These are phyloP conservation scores for Calidris pygmaea DNA, from an alignment of 2,113 vertebrate genomes.

Conservation along the genomic window DNA sequence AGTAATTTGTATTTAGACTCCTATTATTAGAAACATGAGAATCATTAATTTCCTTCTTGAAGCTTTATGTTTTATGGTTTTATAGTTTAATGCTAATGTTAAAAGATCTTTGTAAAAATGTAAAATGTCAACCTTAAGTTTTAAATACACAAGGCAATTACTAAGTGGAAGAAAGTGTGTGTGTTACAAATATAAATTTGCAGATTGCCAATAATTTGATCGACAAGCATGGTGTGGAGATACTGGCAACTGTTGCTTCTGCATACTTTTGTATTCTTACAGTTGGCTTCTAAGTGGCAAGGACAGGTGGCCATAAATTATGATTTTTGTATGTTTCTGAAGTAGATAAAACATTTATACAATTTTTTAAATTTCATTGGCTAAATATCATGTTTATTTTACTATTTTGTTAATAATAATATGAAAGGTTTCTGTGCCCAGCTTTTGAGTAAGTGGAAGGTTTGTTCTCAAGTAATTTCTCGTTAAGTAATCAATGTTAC, in stretches of 20 bases:
- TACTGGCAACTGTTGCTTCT: constrained; percentile 57
- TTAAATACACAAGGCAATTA: background rate
- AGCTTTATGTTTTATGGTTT: background rate
- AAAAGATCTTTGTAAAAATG: background rate
- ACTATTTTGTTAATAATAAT: background rate
- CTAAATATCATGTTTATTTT: background rate
- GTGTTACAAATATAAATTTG: background rate
- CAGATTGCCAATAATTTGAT: constrained; percentile 9
- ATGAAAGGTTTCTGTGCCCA: background rate
- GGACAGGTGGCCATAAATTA: constrained; percentile 65
- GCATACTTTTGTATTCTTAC: constrained; percentile 72
- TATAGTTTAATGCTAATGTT: background rate
- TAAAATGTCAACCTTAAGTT: background rate
- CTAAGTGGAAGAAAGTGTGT: background rate
- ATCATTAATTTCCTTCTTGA: background rate
- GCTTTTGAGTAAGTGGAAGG: background rate
- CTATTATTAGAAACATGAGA: background rate
- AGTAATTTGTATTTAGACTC: background rate
- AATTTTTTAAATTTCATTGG: constrained; percentile 39
- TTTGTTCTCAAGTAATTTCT: background rate
- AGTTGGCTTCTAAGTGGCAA: constrained; percentile 64
- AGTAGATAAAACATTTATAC: constrained; percentile 12
- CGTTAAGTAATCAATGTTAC: background rate
- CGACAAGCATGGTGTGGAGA: background rate
- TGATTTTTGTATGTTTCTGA: constrained; percentile 52